Evolutionary conservation across 2,797 vertebrate genomes (phyloP), one percentile per base, ranked within the genome.

Genomic region (Hapalemur alaotrensis): DNA sequence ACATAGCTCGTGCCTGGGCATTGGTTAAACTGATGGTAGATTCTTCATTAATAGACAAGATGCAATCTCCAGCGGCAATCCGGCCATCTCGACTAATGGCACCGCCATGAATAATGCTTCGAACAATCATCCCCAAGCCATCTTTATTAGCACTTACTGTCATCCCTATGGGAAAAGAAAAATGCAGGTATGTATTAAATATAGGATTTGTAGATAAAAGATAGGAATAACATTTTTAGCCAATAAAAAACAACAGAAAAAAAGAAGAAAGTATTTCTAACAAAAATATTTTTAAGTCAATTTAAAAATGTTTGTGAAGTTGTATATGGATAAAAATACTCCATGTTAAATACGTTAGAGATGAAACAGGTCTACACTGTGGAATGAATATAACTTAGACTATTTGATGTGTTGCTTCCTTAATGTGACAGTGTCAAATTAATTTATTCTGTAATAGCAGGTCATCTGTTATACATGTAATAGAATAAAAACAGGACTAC

Each of bases 141-240:
- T 99, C 99, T 98, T 99, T 99, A 97, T 99, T 98, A 89, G 99
- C 99, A 92, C 99, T 99, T 82, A 99, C 99, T 0, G 99, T 99
- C 99, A 99, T 99, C 9, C 99, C 99, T 99, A 78, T 0, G 88
- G 67, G 11, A 43, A 97, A 96, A 93, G 73, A 92, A 0, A 13
- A 30, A 95, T 5, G 14, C 22, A 67, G 4, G 38, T 38, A 79
- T 38, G 8, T 5, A 82, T 61, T 92, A 85, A 30, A 48, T 28
- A 72, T 3, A 72, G 9, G 12, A 86, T 46, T 69, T 25, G 6
- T 0, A 89, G 12, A 75, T 83, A 14, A 73, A 79, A 88, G 63
- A 67, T 5, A 80, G 4, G 7, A 89, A 4, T 75, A 63, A 59
- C 28, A 67, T 88, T 93, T 89, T 83, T 63, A 81, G 35, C 22